These are phyloP conservation scores for Lymantria dispar DNA, from an alignment of 2,888 invertebrate genomes.

Conservation along the genomic window DNA sequence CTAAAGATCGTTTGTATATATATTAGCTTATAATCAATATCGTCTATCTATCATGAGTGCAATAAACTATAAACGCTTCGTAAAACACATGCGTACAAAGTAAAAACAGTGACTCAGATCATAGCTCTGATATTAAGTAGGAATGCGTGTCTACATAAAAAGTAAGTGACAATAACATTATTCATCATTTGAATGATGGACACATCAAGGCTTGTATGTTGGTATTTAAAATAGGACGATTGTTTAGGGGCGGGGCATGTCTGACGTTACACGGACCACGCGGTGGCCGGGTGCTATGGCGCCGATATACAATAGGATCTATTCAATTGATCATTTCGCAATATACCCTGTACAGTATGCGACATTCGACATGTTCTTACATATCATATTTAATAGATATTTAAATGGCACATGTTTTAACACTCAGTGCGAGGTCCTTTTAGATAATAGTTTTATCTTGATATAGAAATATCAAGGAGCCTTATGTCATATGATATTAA, in stretches of 20 bases:
- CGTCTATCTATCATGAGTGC: too few species aligned
- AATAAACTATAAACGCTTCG: too few species aligned
- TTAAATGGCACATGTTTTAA: slow-evolving; percentile 39
- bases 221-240: slow-evolving; percentile 21
- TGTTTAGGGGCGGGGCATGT: slow-evolving; percentile 16
- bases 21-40: too few species aligned
- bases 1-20: too few species aligned
- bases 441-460: background rate
- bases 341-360: slow-evolving; percentile 41
- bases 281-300: slow-evolving; percentile 13
- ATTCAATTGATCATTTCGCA: slow-evolving; percentile 55
- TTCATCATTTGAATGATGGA: slow-evolving; percentile 53
- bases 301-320: slow-evolving; percentile 42
- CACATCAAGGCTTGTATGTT: slow-evolving; percentile 57
- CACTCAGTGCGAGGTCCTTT: slow-evolving; percentile 14
- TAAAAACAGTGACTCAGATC: background rate
- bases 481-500: background rate
- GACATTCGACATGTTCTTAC: slow-evolving; percentile 41
- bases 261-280: slow-evolving; percentile 3
- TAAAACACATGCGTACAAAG: too few species aligned
- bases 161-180: slow-evolving; percentile 43
- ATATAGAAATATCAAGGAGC: background rate
- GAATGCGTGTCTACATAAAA: slow-evolving; percentile 37
- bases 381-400: slow-evolving; percentile 30
- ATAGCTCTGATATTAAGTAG: slow-evolving; percentile 15